Base-by-base conservation (phyloP, 2,113 vertebrate species). In the Myotis yumanensis region DNA sequence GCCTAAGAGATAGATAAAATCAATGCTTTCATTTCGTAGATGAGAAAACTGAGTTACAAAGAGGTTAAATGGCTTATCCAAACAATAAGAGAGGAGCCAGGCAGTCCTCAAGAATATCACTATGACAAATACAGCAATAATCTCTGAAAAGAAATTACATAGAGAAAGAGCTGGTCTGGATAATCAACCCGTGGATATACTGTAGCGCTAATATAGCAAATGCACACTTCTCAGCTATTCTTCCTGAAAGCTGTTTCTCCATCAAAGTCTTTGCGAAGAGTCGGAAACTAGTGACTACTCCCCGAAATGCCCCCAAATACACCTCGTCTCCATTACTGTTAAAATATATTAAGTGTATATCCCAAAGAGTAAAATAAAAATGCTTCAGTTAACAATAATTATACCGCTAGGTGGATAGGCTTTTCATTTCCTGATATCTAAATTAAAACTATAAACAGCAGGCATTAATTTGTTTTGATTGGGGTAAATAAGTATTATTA, bases 341-440 rank as follows among this genome's bases (percentile, higher is more conserved):
- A 86, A 82, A 95, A 23, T 43, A 20, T 35, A 7, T 69, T 80
- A 77, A 59, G 79, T 48, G 54, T 0, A 73, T 16, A 82, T 18
- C 35, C 35, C 57, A 82, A 89, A 73, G 48, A 73, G 11, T 57
- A 57, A 85, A 94, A 72, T 84, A 52, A 88, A 93, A 84, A 46
- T 89, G 11, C 30, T 84, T 91, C 54, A 86, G 66, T 71, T 85
- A 92, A 93, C 3, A 85, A 7, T 54, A 93, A 84, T 51, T 64
- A 12, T 85, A 79, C 69, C 18, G 92, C 43, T 84, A 96, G 17
- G 37, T 84, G 4, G 17, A 62, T 73, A 68, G 15, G 30, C 54
- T 54, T 95, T 81, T 86, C n/a, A 89, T 37, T 72, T 79, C 90
- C 51, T 89, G 64, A 48, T 82, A 93, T 82, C 18, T 81, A 35